These are phyloP conservation scores for Phalacrocorax brasilianus DNA, from an alignment of 2,113 vertebrate species.

Conservation along the genomic window DNA sequence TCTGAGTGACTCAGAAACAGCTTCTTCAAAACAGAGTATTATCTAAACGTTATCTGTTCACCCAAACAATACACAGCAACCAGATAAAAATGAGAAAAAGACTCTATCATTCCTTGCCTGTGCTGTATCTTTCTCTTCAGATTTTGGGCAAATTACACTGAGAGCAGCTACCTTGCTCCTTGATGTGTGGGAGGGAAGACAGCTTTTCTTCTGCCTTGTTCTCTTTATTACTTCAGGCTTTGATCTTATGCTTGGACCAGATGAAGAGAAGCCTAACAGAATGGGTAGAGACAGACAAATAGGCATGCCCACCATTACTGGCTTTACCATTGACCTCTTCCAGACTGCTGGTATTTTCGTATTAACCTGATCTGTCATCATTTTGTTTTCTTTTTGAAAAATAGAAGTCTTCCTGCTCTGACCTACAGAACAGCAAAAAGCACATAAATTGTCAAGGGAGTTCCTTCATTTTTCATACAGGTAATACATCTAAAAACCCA, in stretches of 20 bases:
- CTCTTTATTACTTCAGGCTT: not conserved
- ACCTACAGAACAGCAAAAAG: not conserved
- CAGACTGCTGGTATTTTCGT: not conserved
- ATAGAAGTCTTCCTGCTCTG: not conserved
- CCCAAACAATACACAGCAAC: not conserved
- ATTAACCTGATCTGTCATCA: not conserved
- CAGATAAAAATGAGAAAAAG: not conserved
- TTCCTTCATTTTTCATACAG: not conserved
- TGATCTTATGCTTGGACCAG: not conserved
- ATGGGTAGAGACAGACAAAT: not conserved
- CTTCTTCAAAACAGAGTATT: conserved; percentile 6
- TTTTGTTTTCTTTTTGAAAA: not conserved
- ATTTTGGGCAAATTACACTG: not conserved
- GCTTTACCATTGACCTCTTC: not conserved
- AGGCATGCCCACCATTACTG: not conserved
- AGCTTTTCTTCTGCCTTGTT: conserved; percentile 8
- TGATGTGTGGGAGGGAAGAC: not conserved
- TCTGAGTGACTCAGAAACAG: conserved; percentile 22
- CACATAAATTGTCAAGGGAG: not conserved
- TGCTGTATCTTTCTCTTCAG: not conserved
- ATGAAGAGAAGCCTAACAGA: not conserved
- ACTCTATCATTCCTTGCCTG: not conserved
- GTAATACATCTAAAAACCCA: not conserved
- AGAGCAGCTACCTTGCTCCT: not conserved
- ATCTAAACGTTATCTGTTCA: not conserved